Evolutionary conservation across 92 coral and sea anemone species (phyloP).

Genomic region (Phenganax marumi): DNA sequence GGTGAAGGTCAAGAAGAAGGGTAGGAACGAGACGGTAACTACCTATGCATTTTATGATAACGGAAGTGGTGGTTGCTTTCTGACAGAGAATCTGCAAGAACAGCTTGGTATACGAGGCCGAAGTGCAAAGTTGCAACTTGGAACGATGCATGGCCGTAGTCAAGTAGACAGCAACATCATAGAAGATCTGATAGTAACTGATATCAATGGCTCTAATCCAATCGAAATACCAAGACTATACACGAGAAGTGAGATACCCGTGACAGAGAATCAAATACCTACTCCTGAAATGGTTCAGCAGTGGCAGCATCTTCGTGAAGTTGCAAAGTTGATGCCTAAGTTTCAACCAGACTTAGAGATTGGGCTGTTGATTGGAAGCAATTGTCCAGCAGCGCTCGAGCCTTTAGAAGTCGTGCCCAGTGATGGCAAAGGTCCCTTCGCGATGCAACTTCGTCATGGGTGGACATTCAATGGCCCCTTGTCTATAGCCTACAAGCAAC

Average conservation of each 20-base stretch:
- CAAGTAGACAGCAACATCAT: slow-evolving; percentile 47
- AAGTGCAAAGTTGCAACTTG: slow-evolving; percentile 32
- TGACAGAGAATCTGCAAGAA: slow-evolving; percentile 50
- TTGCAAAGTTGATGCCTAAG: slow-evolving; percentile 47
- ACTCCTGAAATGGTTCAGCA: slow-evolving; percentile 46
- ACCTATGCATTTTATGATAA: slow-evolving; percentile 72
- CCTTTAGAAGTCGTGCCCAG: slow-evolving; percentile 68
- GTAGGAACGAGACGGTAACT: slow-evolving; percentile 25
- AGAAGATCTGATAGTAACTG: slow-evolving; percentile 47
- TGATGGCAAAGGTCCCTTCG: slow-evolving; percentile 66
- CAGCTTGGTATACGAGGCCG: slow-evolving; percentile 44
- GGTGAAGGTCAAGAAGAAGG: slow-evolving; percentile 53
- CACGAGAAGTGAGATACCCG: slow-evolving; percentile 34
- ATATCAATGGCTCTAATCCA: slow-evolving; percentile 27
- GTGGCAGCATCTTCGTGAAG: slow-evolving; percentile 47
- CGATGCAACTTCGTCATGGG: slow-evolving; percentile 62
- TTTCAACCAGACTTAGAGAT: slow-evolving; percentile 57
- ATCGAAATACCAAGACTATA: slow-evolving; percentile 45
- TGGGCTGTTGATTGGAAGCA: slow-evolving; percentile 61
- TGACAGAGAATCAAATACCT: slow-evolving; percentile 39
- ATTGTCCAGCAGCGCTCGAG: slow-evolving; percentile 61
- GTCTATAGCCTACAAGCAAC: background rate
- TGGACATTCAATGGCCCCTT: slow-evolving; percentile 66
- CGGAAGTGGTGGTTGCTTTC: slow-evolving; percentile 63
- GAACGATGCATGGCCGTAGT: slow-evolving; percentile 46